phyloP scores from a whole-genome alignment of 2,888 invertebrate species.

The Mactromeris polynyma region DNA sequence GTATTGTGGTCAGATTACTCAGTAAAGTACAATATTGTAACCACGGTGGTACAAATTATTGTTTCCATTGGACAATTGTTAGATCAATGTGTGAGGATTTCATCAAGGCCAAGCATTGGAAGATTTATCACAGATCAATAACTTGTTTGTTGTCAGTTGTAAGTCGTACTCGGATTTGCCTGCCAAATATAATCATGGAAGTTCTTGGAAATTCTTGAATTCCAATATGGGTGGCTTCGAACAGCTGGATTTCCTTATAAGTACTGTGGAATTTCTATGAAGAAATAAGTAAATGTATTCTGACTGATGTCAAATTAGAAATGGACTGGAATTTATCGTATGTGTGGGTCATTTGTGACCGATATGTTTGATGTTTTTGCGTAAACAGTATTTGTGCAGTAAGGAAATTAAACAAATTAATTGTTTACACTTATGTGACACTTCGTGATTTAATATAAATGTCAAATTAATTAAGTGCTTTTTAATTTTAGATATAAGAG shows the following conservation, averaged over 20 bases:
- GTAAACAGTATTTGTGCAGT: too few relatives aligned
- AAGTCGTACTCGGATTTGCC: not conserved
- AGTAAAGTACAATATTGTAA: not conserved
- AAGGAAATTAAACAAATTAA: too few relatives aligned
- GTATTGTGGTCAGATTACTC: not conserved
- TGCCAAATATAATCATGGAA: not conserved
- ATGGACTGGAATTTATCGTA: not conserved
- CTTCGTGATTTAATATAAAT: too few relatives aligned
- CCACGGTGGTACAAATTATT: not conserved
- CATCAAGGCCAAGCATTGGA: not conserved
- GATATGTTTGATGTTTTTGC: not conserved
- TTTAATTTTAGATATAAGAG: too few relatives aligned
- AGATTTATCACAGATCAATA: slow-evolving; percentile 2
- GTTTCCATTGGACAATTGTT: not conserved
- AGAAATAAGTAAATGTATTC: not conserved
- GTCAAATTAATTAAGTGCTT: too few relatives aligned
- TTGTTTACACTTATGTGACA: too few relatives aligned
- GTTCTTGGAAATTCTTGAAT: not conserved
- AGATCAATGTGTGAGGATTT: not conserved
- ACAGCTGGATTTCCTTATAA: not conserved
- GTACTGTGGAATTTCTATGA: not conserved
- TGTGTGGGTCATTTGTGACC: not conserved
- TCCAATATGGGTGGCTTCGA: not conserved
- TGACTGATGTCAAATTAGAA: not conserved
- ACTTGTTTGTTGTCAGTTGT: not conserved